A percentile compares a stretch with the other conserved stretches of the same genome.
Conservation (phyloP, 2,888 invertebrate species). For the Thereva unica region DNA sequence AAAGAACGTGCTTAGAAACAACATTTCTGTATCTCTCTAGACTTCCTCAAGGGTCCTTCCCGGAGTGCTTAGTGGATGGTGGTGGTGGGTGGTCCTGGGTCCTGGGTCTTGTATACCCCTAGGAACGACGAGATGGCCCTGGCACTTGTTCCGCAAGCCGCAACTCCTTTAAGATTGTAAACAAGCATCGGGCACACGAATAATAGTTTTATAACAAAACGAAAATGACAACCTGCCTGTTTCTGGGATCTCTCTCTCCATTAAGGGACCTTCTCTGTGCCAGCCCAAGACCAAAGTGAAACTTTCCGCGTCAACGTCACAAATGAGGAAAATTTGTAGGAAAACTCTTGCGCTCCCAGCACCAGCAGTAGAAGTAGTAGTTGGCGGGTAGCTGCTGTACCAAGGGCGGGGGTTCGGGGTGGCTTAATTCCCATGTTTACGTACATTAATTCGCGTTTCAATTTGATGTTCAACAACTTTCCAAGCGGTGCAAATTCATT, state of each 20-base stretch:
- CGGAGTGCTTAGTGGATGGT: slow-evolving; percentile 7
- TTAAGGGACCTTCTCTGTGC: slow-evolving; percentile 5
- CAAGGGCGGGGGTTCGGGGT: not conserved
- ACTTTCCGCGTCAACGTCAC: slow-evolving; percentile 9
- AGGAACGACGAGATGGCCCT: too few species aligned
- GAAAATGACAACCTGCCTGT: slow-evolving; percentile 18
- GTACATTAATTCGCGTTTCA: slow-evolving; percentile 26
- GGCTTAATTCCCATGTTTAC: slow-evolving; percentile 16
- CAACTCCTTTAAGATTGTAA: slow-evolving; percentile 13
- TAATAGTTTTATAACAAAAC: slow-evolving; percentile 8
- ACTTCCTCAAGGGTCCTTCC: not conserved
- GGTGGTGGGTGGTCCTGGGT: not conserved
- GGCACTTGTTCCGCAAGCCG: not conserved
- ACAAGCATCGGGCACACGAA: not conserved
- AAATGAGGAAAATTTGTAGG: slow-evolving; percentile 14
- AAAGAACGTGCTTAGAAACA: slow-evolving; percentile 24
- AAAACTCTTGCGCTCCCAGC: not conserved
- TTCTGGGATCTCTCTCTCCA: not conserved
- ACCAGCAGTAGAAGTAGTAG: too few species aligned
- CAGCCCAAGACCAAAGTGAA: slow-evolving; percentile 1
- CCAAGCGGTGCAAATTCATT: slow-evolving; percentile 10
- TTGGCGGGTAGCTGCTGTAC: not conserved
- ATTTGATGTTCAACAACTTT: slow-evolving; percentile 27
- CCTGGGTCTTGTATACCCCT: too few species aligned
- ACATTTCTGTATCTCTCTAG: not conserved